Percentiles rank a stretch among this genome's conserved stretches.
These are phyloP conservation scores for Drosophila lacicola DNA, from an alignment of 2,888 invertebrate species.

Conservation along the genomic window DNA sequence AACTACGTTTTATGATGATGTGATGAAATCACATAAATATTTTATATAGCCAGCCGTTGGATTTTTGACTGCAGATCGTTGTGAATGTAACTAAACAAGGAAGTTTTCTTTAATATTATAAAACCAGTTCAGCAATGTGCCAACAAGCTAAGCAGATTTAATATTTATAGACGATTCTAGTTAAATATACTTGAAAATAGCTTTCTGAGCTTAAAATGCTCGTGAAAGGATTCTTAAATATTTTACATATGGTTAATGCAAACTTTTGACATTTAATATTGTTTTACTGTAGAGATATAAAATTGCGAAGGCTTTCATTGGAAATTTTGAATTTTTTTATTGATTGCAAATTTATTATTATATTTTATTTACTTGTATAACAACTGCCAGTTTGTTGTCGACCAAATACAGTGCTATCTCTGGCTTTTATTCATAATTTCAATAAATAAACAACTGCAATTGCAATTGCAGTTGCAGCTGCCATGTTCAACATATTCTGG, in stretches of 20 bases:
- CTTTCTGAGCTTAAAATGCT: no score
- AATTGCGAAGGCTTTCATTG: not conserved
- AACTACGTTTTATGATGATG: not conserved
- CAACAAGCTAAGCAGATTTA: no score
- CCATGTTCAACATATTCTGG: conserved; percentile 15
- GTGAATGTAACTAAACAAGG: no score
- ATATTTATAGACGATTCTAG: no score
- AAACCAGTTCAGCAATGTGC: no score
- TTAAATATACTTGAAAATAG: no score
- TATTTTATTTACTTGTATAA: conserved; percentile 18
- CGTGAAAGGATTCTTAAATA: no score
- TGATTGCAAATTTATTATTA: not conserved
- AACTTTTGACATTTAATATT: no score
- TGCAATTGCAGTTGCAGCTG: conserved; percentile 13
- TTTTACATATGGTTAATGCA: no score
- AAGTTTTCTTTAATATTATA: no score
- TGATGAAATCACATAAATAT: not conserved
- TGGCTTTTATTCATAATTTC: conserved; percentile 19
- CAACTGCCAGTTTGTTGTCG: conserved; percentile 19
- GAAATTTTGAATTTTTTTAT: not conserved
- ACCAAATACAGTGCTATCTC: not conserved
- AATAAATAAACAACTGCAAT: conserved; percentile 26
- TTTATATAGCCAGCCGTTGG: not conserved
- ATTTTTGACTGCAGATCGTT: not conserved
- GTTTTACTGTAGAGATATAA: no score